Percentiles rank a stretch among this genome's conserved stretches.
Evolutionary conservation across 2,113 vertebrate genomes (phyloP).

Genomic region (Myotis yumanensis): DNA sequence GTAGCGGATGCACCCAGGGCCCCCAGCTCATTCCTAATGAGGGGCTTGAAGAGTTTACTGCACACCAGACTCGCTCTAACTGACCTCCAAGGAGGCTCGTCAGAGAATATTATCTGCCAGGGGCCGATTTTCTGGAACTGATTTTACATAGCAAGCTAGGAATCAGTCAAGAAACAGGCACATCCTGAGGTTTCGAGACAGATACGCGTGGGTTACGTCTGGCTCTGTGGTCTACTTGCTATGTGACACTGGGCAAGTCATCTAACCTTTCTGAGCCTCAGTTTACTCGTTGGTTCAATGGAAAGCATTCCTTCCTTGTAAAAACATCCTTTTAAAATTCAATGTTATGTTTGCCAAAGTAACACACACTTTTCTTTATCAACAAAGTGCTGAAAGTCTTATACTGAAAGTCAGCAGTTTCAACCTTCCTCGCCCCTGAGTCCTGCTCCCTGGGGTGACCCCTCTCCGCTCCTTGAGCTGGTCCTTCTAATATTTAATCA

Average conservation of each 20-base stretch:
- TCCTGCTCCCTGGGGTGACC: neutral
- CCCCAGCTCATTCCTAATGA: neutral
- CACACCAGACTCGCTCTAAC: neutral
- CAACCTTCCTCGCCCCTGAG: neutral
- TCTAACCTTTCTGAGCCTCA: neutral
- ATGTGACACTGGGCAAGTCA: neutral
- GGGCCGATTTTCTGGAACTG: neutral
- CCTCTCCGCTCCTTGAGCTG: too few relatives aligned
- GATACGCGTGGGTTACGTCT: neutral
- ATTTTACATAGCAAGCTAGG: neutral
- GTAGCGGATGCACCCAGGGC: neutral
- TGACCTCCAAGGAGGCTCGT: neutral
- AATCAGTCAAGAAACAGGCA: neutral
- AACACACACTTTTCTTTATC: neutral
- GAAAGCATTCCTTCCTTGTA: neutral
- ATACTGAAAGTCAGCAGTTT: neutral
- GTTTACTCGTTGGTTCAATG: neutral
- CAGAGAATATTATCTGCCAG: neutral
- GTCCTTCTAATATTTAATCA: neutral
- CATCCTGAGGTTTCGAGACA: neutral
- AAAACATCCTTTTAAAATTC: neutral
- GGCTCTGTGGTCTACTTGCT: neutral
- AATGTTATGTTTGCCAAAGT: neutral
- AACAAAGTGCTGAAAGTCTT: neutral
- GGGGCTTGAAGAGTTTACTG: neutral